Conservation (phyloP, 2,888 invertebrate genomes). For the Allygus modestus region DNA sequence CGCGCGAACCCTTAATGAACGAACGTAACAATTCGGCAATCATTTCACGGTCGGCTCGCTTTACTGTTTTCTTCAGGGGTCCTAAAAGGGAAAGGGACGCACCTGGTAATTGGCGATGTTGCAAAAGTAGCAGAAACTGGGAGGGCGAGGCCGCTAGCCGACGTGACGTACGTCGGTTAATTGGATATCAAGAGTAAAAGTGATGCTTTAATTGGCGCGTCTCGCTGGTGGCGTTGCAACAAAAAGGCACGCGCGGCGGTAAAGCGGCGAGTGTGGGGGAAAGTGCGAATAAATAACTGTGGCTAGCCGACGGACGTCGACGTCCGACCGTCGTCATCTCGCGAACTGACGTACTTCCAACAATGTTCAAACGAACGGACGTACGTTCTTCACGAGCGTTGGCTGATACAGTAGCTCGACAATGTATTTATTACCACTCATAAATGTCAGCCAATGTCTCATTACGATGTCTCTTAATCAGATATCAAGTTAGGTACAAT, state of each 20-base stretch:
- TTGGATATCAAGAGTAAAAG: conserved; percentile 20
- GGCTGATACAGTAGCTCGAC: no score
- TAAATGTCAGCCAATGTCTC: no score
- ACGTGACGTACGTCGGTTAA: background rate
- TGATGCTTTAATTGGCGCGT: conserved; percentile 49
- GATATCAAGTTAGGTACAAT: no score
- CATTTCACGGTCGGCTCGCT: background rate
- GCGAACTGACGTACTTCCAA: no score
- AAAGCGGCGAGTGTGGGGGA: background rate
- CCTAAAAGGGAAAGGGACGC: background rate
- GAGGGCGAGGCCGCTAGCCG: conserved; percentile 19
- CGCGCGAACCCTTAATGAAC: no score
- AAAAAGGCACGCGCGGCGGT: background rate
- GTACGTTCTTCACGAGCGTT: no score
- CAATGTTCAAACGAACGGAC: no score
- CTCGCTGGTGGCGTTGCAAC: conserved; percentile 12
- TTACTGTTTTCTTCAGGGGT: background rate
- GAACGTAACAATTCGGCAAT: no score
- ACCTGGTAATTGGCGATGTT: background rate
- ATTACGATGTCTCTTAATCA: no score
- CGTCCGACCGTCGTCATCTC: no score
- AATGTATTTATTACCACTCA: no score
- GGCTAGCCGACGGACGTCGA: no score
- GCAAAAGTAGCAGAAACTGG: background rate
- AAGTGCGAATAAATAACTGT: background rate